Conservation (phyloP, 2,797 vertebrate species). For the Myotis daubentonii region DNA sequence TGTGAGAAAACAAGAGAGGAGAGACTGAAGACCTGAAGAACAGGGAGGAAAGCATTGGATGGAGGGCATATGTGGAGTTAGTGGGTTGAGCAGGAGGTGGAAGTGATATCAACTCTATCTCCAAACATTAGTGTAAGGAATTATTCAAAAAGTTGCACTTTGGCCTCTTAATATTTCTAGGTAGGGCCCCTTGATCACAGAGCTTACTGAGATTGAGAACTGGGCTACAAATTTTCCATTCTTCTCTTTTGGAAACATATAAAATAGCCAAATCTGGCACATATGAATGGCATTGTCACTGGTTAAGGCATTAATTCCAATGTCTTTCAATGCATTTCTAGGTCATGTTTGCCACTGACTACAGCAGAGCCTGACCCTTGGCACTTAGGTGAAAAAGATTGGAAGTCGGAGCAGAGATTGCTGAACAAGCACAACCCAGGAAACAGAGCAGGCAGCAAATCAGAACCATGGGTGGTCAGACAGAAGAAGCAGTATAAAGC, state of each 20-base stretch:
- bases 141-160: background rate
- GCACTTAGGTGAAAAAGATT: background rate
- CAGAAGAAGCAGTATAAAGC: background rate
- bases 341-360: background rate
- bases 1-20: background rate
- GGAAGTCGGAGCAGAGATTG: background rate
- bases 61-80: background rate
- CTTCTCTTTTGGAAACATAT: background rate
- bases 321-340: background rate
- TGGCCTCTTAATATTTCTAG: background rate
- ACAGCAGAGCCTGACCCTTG: background rate
- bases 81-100: background rate
- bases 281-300: background rate
- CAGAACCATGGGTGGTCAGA: background rate
- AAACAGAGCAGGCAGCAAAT: background rate
- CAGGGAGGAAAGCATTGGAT: background rate
- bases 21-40: background rate
- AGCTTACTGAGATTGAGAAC: slow-evolving; percentile 7
- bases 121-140: background rate
- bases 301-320: background rate
- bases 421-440: background rate
- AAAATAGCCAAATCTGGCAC: background rate
- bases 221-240: background rate
- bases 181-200: background rate
- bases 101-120: background rate